phyloP scores from a whole-genome alignment of 2,113 vertebrate species.

The Cottus gobio region DNA sequence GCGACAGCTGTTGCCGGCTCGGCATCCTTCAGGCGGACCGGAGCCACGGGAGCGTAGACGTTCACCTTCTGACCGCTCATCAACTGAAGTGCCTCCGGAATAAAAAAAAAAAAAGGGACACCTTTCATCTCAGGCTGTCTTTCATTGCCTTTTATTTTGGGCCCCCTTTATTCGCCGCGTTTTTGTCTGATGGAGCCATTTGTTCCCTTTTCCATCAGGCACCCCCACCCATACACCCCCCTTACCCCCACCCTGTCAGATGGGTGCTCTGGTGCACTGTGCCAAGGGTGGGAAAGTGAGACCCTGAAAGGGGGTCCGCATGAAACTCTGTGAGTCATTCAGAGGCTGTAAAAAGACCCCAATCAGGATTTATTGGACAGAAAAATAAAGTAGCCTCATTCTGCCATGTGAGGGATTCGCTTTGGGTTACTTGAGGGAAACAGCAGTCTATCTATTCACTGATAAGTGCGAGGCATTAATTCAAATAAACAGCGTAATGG shows the following conservation, averaged over 20 bases:
- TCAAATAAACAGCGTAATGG: constrained; percentile 65
- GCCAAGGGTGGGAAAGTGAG: constrained; percentile 55
- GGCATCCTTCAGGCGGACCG: constrained; percentile 50
- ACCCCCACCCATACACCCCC: constrained; percentile 4
- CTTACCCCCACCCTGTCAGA: constrained; percentile 12
- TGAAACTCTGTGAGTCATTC: constrained; percentile 52
- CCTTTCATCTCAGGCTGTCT: constrained; percentile 56
- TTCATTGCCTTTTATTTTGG: constrained; percentile 27
- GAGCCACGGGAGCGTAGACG: constrained; percentile 41
- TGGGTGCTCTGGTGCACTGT: constrained; percentile 31
- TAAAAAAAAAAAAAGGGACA: constrained; percentile 14
- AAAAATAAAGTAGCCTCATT: constrained; percentile 63
- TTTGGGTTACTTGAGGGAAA: constrained; percentile 62
- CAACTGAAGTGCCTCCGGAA: constrained; percentile 59
- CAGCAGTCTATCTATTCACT: constrained; percentile 49
- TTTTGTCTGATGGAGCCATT: constrained; percentile 71
- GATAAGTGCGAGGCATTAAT: constrained; percentile 66
- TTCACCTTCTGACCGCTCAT: constrained; percentile 71
- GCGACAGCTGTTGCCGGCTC: constrained; percentile 63
- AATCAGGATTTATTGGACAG: constrained; percentile 61
- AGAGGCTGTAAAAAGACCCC: constrained; percentile 31
- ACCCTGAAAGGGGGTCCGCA: constrained; percentile 48
- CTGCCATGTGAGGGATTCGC: constrained; percentile 50
- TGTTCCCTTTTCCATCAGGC: constrained; percentile 51
- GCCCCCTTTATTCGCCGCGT: constrained; percentile 53